Evolutionary conservation across 2,797 vertebrate genomes (phyloP), one percentile per base, ranked within the genome.

Genomic region (Gymnothorax javanicus): DNA sequence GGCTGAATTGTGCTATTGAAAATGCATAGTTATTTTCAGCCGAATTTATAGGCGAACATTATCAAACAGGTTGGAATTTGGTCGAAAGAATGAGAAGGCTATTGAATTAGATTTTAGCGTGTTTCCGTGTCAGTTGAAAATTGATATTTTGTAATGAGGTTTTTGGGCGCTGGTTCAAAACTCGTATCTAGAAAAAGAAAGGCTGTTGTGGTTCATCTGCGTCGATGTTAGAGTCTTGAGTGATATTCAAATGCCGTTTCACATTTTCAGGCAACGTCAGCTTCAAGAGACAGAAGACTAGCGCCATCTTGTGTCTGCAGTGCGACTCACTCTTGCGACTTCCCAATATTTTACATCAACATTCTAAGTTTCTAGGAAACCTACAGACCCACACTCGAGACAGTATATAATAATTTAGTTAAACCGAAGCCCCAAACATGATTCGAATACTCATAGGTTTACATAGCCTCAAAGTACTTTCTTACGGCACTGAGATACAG

Each of bases 281-380:
- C n/a, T 59, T 56, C 20, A 56, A 56, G 60, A 64, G 60, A 60
- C 84, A 67, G 87, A 60, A n/a, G 59, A 77, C 50, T 25, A 64
- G 23, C 69, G 85, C 87, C 85, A 88, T 84, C 87, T 88, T 84
- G 87, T 84, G 87, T 52, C 7, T 12, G n/a, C 7, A 57, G 43
- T 27, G 79, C 60, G 83, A 83, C 77, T 81, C 77, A 81, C 77
- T 20, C 52, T 56, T 5, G 33, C 52, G 73, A 25, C 2, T 73
- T 73, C 20, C 5, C 15, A 50, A 8, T n/a, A 2, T 43, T 50
- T 77, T 73, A 11, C 27, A 33, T 33, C 73, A 77, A 43, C 73
- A 50, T 1, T 20, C 1, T 43, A 77, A 6, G 33, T 75, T 75
- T 11, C 4, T 8, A 50, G 13, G 33, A 6, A 50, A 9, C 7